These are phyloP conservation scores for Papilio demoleus DNA, from an alignment of 2,888 invertebrate species.

Conservation along the genomic window DNA sequence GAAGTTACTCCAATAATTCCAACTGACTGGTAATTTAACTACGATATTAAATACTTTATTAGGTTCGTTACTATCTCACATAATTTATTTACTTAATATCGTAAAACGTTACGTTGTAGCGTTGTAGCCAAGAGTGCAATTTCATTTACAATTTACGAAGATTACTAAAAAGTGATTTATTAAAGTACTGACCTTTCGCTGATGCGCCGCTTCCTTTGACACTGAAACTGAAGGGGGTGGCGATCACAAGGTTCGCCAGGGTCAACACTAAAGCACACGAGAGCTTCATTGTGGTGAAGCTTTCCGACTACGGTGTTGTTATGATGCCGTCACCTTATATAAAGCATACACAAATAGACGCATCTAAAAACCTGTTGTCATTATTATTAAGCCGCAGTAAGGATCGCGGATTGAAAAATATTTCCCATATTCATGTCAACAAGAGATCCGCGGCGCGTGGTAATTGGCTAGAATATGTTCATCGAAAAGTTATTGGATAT, in stretches of 20 bases:
- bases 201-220: slow-evolving; percentile 68
- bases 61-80: too few relatives aligned
- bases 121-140: too few relatives aligned
- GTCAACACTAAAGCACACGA: slow-evolving; percentile 64
- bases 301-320: slow-evolving; percentile 71
- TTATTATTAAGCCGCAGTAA: slow-evolving; percentile 72
- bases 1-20: too few relatives aligned
- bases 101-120: too few relatives aligned
- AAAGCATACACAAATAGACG: slow-evolving; percentile 78
- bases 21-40: too few relatives aligned
- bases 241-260: slow-evolving; percentile 60
- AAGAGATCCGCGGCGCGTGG: slow-evolving; percentile 53
- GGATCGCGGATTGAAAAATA: slow-evolving; percentile 64
- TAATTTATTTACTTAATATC: too few relatives aligned
- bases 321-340: slow-evolving; percentile 69
- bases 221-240: slow-evolving; percentile 73
- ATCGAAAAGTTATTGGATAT: not conserved
- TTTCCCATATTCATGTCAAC: slow-evolving; percentile 57
- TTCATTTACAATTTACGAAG: too few relatives aligned
- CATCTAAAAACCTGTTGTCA: slow-evolving; percentile 76
- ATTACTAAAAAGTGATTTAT: not conserved
- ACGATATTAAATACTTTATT: too few relatives aligned
- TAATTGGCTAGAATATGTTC: slow-evolving; percentile 50
- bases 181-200: slow-evolving; percentile 62
- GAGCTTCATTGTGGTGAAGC: slow-evolving; percentile 77